Conservation (phyloP, 2,113 vertebrate genomes). For the Vireo altiloquus region DNA sequence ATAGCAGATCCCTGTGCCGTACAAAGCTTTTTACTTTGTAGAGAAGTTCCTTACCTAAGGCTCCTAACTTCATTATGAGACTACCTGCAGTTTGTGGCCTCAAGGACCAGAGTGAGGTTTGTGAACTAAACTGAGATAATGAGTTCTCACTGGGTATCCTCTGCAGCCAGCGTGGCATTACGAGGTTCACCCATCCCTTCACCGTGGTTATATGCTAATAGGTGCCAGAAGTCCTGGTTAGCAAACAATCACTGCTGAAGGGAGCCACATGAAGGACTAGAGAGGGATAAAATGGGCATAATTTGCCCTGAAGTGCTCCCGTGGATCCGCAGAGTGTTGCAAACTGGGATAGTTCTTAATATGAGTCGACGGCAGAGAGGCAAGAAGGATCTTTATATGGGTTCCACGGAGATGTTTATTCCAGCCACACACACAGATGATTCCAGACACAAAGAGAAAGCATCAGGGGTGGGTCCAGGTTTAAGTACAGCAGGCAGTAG, state of each 20-base stretch:
- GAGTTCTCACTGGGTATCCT: not conserved
- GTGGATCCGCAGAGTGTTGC: not conserved
- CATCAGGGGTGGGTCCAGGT: no score
- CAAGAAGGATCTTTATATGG: no score
- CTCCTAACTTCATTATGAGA: not conserved
- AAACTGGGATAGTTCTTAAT: no score
- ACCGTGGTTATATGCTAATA: not conserved
- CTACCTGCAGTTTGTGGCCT: not conserved
- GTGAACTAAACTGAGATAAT: not conserved
- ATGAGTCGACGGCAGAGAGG: no score
- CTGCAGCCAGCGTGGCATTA: accelerated
- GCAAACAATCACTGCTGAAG: not conserved
- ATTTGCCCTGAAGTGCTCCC: not conserved
- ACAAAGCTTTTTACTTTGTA: not conserved
- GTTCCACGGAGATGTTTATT: no score
- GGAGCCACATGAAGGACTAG: not conserved
- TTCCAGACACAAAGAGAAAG: no score
- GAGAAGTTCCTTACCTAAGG: not conserved
- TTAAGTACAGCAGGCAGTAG: no score
- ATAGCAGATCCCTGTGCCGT: not conserved
- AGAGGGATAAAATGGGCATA: not conserved
- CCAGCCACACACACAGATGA: no score
- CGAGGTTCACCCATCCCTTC: not conserved
- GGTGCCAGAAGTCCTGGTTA: not conserved
- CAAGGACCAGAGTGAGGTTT: not conserved